Evolutionary conservation across 2,113 vertebrate genomes (phyloP), one percentile per base, ranked within the genome.

Genomic region (Silurus asotus): DNA sequence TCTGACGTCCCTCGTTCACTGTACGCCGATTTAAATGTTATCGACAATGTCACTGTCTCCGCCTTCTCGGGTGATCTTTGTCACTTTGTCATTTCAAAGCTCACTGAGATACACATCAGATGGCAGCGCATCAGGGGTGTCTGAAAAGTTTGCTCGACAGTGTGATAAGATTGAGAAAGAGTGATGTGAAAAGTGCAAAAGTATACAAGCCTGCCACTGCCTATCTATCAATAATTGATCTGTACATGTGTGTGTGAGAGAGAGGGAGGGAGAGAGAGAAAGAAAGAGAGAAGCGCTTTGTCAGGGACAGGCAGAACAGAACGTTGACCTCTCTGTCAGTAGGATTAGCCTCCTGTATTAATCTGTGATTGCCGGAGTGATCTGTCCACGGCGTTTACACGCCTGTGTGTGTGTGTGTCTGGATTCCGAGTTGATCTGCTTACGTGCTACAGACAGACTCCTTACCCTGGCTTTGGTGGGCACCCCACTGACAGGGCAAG

Each of bases 331-430:
- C 89, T 84, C 91, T 89, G 87, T 91, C 92, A 88, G 61, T 9
- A 62, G 91, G 93, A 94, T 95, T 95, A 94, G 89, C 81, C 84
- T 87, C 88, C 87, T 89, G 91, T 91, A 92, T 92, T 94, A 95
- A 95, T 94, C 93, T 94, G 93, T 92, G 95, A 93, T 95, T 92
- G 91, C 64, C 53, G 53, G 67, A 88, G 81, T 84, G 87, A 87
- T 89, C 86, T 81, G 67, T 86, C 84, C 81, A 56, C 17, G 13
- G 87, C 67, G 84, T 74, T 69, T 74, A 45, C 70, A 53, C 59
- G 61, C 67, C 23, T 77, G 83, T 77, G 51, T 81, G 88, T 48
- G 79, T 72, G 81, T 20, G 76, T n/a, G 48, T 86, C 20, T 75
- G 25, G 15, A 76, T 69, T 79, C 72, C 28, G 83, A 89, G 86